Percentiles rank a stretch among this genome's conserved stretches.
Evolutionary conservation across 2,888 invertebrate species (phyloP).

Genomic region (Sisyra terminalis): DNA sequence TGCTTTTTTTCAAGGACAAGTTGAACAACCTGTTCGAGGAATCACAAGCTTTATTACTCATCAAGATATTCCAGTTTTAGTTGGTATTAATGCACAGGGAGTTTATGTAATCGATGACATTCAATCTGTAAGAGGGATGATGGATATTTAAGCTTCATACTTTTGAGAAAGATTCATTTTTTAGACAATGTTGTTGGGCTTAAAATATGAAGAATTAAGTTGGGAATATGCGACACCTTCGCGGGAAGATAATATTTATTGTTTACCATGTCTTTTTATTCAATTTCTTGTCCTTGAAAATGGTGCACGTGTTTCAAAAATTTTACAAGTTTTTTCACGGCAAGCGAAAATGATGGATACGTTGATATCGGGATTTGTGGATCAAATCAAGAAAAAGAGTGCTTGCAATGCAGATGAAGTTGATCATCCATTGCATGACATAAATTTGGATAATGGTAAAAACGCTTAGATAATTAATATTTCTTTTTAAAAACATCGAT

Average conservation of each 20-base stretch:
- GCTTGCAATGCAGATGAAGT: conserved; percentile 23
- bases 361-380: conserved; percentile 65
- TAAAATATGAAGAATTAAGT: conserved; percentile 76
- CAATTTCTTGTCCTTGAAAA: conserved; percentile 75
- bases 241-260: conserved; percentile 67
- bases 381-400: conserved; percentile 42
- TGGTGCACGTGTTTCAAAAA: conserved; percentile 60
- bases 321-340: conserved; percentile 54
- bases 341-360: conserved; percentile 80
- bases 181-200: conserved; percentile 67
- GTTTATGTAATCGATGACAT: conserved; percentile 73
- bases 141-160: not conserved
- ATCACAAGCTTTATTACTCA: conserved; percentile 71
- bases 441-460: conserved; percentile 22
- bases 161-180: not conserved
- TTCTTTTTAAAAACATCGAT: too few relatives aligned
- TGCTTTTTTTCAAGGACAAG: conserved; percentile 89
- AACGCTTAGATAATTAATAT: too few relatives aligned
- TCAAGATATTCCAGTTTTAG: conserved; percentile 72
- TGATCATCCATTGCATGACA: conserved; percentile 24
- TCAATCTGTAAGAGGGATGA: conserved; percentile 51
- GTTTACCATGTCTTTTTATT: conserved; percentile 80
- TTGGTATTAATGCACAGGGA: conserved; percentile 75
- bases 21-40: conserved; percentile 80
- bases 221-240: conserved; percentile 87